Percentiles rank a stretch among this genome's conserved stretches.
These are phyloP conservation scores for Eriosoma lanigerum DNA, from an alignment of 1,140 invertebrate genomes.

Conservation along the genomic window DNA sequence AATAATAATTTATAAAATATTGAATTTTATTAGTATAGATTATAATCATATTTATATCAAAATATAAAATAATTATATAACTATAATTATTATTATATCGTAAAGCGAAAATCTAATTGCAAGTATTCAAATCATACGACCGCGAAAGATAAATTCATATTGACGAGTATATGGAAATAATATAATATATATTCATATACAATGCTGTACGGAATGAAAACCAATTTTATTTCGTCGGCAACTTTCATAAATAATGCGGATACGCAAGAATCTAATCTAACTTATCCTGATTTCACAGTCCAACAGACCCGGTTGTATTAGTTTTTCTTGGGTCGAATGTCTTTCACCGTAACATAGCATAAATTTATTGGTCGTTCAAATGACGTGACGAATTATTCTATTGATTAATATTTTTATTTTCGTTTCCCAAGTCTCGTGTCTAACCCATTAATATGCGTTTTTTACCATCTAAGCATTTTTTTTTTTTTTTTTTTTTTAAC, in stretches of 20 bases:
- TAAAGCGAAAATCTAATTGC: background rate
- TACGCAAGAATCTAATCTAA: constrained; percentile 13
- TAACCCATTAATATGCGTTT: too few relatives aligned
- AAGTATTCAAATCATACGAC: background rate
- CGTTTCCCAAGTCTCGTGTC: too few relatives aligned
- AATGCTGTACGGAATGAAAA: constrained; percentile 12
- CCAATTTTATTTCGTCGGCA: constrained; percentile 38
- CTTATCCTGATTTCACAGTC: constrained; percentile 43
- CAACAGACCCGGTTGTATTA: constrained; percentile 6
- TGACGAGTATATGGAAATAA: too few relatives aligned
- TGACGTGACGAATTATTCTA: background rate
- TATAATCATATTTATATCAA: too few relatives aligned
- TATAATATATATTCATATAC: background rate
- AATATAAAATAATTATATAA: too few relatives aligned
- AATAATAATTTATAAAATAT: too few relatives aligned
- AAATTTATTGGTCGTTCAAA: constrained; percentile 15
- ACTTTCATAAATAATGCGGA: constrained; percentile 20
- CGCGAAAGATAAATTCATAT: background rate
- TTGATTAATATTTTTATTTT: too few relatives aligned
- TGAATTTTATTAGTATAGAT: too few relatives aligned
- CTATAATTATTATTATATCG: too few relatives aligned
- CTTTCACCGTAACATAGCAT: background rate
- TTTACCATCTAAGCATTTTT: too few relatives aligned
- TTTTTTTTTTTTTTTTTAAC: too few relatives aligned
- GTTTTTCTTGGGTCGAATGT: background rate